These are phyloP conservation scores for Macropodus opercularis DNA, from an alignment of 2,797 vertebrate species.

Conservation along the genomic window DNA sequence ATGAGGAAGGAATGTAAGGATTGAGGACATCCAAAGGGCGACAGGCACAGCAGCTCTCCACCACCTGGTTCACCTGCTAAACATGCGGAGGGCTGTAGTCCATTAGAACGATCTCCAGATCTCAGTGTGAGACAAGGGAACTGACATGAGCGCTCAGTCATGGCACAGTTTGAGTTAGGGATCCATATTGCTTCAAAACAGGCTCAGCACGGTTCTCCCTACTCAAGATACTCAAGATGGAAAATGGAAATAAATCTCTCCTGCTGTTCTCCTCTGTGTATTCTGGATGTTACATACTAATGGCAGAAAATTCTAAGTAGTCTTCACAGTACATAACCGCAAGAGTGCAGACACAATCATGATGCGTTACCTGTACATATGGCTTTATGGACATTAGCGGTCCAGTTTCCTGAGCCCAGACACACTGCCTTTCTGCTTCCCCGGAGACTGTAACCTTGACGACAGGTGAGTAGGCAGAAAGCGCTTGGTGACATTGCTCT, in stretches of 20 bases:
- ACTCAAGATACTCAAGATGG: conserved; percentile 33
- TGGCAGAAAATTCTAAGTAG: neutral
- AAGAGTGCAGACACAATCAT: conserved; percentile 13
- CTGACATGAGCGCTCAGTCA: conserved; percentile 41
- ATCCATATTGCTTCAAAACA: conserved; percentile 30
- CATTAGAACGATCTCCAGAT: conserved; percentile 57
- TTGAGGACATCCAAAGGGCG: conserved; percentile 27
- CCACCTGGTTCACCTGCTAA: conserved; percentile 70
- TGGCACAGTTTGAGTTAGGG: conserved; percentile 67
- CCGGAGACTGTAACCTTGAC: conserved; percentile 85
- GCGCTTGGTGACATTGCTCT: conserved; percentile 80
- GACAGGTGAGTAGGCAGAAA: conserved; percentile 87
- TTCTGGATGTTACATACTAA: neutral
- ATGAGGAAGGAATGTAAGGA: conserved; percentile 43
- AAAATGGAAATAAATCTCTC: conserved; percentile 47
- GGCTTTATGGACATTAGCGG: conserved; percentile 81
- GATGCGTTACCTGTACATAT: conserved; percentile 86
- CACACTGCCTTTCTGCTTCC: conserved; percentile 87
- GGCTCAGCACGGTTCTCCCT: conserved; percentile 34
- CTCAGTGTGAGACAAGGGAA: conserved; percentile 4
- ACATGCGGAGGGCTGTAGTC: conserved; percentile 56
- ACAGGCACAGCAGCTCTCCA: conserved; percentile 15
- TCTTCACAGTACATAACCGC: neutral
- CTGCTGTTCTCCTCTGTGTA: conserved; percentile 41
- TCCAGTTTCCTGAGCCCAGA: conserved; percentile 90